These are phyloP conservation scores for Phataginus tetradactyla DNA, from an alignment of 2,797 vertebrate genomes.

Conservation along the genomic window DNA sequence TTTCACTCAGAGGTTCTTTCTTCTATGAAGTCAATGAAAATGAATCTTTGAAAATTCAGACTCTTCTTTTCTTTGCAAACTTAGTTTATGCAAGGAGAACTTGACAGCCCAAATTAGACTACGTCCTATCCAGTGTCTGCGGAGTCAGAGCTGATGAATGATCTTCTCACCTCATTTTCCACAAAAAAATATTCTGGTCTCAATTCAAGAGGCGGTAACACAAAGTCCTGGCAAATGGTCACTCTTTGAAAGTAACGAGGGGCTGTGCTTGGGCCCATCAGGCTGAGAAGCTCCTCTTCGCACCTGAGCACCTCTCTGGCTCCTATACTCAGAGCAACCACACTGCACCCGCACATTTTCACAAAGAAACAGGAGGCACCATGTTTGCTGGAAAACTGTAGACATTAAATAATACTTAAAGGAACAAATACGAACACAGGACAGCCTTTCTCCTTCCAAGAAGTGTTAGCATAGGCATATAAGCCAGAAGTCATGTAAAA, in stretches of 20 bases:
- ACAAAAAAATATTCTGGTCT: neutral
- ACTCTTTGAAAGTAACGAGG: fast-evolving
- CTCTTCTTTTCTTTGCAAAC: neutral
- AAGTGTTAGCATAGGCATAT: neutral
- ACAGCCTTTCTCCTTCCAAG: neutral
- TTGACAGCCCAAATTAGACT: neutral
- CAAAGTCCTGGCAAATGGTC: neutral
- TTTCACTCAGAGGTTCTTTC: conserved; percentile 58
- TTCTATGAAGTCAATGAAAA: conserved; percentile 56
- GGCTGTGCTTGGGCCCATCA: fast-evolving
- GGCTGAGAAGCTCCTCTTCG: fast-evolving
- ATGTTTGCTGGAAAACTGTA: fast-evolving
- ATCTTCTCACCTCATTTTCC: conserved; percentile 37
- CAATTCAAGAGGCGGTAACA: neutral
- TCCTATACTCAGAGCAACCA: neutral
- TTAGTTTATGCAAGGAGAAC: neutral
- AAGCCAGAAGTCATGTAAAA: neutral
- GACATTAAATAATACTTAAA: neutral
- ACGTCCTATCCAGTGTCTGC: neutral
- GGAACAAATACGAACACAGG: neutral
- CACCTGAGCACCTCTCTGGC: neutral
- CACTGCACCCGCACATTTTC: fast-evolving
- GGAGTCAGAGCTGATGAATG: neutral
- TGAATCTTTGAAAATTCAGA: conserved; percentile 50
- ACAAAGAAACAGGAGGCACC: neutral